Conservation (phyloP, 1,140 invertebrate genomes). For the Grapholita molesta region DNA sequence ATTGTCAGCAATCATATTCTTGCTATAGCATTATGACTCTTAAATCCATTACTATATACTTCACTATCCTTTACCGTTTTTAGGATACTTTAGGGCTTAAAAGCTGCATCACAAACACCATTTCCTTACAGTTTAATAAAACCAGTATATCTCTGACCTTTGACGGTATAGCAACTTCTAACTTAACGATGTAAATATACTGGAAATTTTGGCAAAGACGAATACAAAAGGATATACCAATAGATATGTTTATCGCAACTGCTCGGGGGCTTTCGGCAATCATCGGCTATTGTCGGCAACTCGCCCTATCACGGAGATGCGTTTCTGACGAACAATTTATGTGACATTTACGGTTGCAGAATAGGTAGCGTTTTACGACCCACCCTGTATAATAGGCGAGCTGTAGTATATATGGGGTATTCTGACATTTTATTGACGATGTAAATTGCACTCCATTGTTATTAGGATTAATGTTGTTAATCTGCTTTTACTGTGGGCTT, state of each 20-base stretch:
- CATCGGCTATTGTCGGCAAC: conserved; percentile 4
- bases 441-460: not conserved
- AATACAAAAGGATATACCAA: not conserved
- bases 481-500: not conserved
- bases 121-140: not conserved
- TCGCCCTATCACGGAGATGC: not conserved
- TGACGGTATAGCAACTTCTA: not conserved
- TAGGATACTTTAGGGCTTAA: not conserved
- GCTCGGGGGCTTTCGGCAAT: not conserved
- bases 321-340: conserved; percentile 14
- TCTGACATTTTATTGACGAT: conserved; percentile 1
- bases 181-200: not conserved
- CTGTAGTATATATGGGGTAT: not conserved
- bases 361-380: not conserved
- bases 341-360: conserved; percentile 8
- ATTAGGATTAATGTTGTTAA: conserved; percentile 1
- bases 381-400: not conserved
- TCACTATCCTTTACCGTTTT: not conserved
- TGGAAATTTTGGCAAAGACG: not conserved
- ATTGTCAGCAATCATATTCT: not conserved
- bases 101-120: not conserved
- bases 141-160: not conserved
- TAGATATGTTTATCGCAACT: not conserved
- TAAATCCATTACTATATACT: not conserved
- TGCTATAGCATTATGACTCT: not conserved